A percentile compares a stretch with the other conserved stretches of the same genome.
phyloP scores from a whole-genome alignment of 1,140 invertebrate genomes.

The Euura saliciscinereae region DNA sequence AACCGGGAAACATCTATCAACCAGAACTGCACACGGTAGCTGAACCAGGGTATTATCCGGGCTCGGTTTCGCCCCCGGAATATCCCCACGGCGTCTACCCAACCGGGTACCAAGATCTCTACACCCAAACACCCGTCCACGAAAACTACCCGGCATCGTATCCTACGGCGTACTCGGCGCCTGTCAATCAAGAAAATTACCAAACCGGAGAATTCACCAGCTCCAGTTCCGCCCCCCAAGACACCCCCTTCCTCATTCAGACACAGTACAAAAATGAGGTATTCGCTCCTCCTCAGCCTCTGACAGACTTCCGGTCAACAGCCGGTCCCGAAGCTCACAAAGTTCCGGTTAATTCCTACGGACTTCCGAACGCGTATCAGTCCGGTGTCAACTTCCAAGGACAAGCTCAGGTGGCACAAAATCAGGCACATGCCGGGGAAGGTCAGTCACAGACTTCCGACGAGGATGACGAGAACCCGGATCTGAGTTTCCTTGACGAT shows the following conservation, averaged over 20 bases:
- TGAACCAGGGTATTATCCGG: background rate
- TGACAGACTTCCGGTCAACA: background rate
- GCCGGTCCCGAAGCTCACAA: background rate
- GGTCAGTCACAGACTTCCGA: background rate
- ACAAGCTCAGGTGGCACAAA: background rate
- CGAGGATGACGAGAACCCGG: background rate
- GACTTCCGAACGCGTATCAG: background rate
- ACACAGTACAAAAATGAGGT: background rate
- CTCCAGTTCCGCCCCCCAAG: background rate
- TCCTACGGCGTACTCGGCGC: background rate
- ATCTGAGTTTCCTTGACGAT: slow-evolving; percentile 19
- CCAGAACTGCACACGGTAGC: background rate
- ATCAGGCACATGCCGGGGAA: background rate
- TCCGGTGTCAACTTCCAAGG: background rate
- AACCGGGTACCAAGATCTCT: background rate
- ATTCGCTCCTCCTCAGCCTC: background rate
- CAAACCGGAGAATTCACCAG: background rate
- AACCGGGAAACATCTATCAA: slow-evolving; percentile 5
- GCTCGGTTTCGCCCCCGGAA: background rate
- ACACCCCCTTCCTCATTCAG: background rate
- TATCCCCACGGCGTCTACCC: background rate
- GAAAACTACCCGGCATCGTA: background rate
- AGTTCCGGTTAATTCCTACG: background rate
- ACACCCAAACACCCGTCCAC: background rate
- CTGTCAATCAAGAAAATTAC: background rate